These are phyloP conservation scores for Himalopsyche kuldschensis DNA, from an alignment of 2,888 invertebrate genomes.

Conservation along the genomic window DNA sequence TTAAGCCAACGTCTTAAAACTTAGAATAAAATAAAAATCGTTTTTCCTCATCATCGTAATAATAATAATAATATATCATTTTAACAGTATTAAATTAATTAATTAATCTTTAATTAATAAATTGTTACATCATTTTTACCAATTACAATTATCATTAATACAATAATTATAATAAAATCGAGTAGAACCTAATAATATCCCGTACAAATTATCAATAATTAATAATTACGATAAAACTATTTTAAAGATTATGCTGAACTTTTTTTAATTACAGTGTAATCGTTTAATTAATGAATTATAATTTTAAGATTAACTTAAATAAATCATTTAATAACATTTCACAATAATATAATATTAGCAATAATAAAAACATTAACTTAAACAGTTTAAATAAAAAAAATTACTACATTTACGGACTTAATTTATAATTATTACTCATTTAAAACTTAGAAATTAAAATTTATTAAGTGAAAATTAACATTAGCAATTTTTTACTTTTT, in stretches of 20 bases:
- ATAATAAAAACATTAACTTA: slow-evolving; percentile 12
- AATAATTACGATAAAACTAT: slow-evolving; percentile 19
- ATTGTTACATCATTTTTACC: slow-evolving; percentile 1
- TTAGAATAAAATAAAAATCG: slow-evolving; percentile 7
- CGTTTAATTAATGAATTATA: slow-evolving; percentile 25
- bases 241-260: slow-evolving; percentile 20
- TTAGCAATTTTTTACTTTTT: background rate
- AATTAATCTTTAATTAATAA: background rate
- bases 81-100: slow-evolving; percentile 1
- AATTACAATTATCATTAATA: background rate
- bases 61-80: slow-evolving; percentile 4
- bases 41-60: background rate
- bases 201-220: slow-evolving; percentile 21
- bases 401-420: background rate
- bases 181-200: slow-evolving; percentile 27
- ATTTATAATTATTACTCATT: background rate
- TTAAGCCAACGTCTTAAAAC: background rate
- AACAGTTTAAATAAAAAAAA: background rate
- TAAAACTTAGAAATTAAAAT: background rate
- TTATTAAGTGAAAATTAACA: background rate
- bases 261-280: slow-evolving; percentile 25
- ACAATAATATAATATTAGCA: slow-evolving; percentile 23
- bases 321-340: slow-evolving; percentile 12
- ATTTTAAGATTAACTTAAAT: slow-evolving; percentile 3
- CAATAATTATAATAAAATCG: background rate